These are phyloP conservation scores for Lepidochitona cinerea DNA, from an alignment of 2,888 invertebrate genomes.

Conservation along the genomic window DNA sequence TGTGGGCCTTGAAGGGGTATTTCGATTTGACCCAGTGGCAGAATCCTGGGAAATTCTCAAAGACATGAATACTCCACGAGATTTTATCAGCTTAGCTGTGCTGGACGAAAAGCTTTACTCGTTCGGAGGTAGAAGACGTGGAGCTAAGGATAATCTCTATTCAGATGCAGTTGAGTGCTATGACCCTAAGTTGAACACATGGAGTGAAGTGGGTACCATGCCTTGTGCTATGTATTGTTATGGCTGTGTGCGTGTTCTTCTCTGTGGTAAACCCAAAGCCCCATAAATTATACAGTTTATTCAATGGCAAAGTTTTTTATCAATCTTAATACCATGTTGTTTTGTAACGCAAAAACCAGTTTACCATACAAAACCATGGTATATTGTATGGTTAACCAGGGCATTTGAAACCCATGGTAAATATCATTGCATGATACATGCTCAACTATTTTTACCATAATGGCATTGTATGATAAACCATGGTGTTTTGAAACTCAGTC, in stretches of 20 bases:
- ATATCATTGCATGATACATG: too few relatives aligned
- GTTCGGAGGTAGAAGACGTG: constrained; percentile 58
- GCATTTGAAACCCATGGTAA: too few relatives aligned
- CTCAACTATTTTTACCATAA: too few relatives aligned
- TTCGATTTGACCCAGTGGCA: constrained; percentile 48
- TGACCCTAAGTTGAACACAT: constrained; percentile 47
- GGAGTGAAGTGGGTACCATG: constrained; percentile 50
- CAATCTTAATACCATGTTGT: too few relatives aligned
- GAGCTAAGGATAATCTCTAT: constrained; percentile 60
- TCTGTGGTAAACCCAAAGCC: constrained; percentile 28
- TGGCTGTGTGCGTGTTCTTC: constrained; percentile 58
- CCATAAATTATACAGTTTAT: neutral
- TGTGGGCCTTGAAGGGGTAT: constrained; percentile 60
- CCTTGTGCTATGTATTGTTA: constrained; percentile 62
- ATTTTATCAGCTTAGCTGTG: constrained; percentile 60
- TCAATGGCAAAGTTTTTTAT: too few relatives aligned
- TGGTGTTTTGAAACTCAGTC: too few relatives aligned
- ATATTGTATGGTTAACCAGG: too few relatives aligned
- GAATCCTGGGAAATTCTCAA: constrained; percentile 56
- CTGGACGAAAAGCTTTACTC: constrained; percentile 60
- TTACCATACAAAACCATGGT: too few relatives aligned
- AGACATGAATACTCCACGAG: constrained; percentile 56
- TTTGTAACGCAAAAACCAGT: too few relatives aligned
- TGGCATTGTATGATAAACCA: too few relatives aligned
- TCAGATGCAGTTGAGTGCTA: constrained; percentile 59